Evolutionary conservation across 2,797 vertebrate genomes (phyloP).

Genomic region (Pteropus rufus): DNA sequence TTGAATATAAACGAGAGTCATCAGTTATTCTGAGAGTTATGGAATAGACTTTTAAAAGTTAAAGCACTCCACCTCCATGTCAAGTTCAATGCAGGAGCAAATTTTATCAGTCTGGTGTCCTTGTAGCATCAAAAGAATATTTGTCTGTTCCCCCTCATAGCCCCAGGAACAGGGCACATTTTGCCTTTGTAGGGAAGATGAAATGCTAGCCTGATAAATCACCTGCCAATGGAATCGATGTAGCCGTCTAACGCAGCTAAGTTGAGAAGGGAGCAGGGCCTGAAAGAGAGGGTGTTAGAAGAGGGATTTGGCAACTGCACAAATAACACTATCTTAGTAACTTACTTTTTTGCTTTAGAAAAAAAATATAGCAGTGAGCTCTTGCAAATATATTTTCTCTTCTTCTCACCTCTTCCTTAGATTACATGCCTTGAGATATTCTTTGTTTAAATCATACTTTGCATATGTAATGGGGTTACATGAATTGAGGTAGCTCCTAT

Average conservation of each 20-base stretch:
- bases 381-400: background rate
- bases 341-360: background rate
- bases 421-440: background rate
- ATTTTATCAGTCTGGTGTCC: conserved; percentile 50
- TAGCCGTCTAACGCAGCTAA: background rate
- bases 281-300: background rate
- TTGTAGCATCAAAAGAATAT: conserved; percentile 46
- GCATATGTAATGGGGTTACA: background rate
- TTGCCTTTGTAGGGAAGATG: conserved; percentile 41
- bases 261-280: background rate
- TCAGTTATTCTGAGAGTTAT: conserved; percentile 53
- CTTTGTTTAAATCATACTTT: background rate
- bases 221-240: conserved; percentile 44
- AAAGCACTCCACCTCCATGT: conserved; percentile 42
- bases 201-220: conserved; percentile 59
- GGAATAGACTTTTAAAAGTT: conserved; percentile 54
- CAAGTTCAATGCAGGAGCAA: conserved; percentile 40
- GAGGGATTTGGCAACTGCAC: background rate
- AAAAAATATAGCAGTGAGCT: background rate
- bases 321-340: background rate
- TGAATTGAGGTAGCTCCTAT: background rate
- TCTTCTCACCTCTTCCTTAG: background rate
- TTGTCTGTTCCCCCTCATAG: background rate
- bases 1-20: conserved; percentile 57
- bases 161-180: background rate